Base-by-base conservation (phyloP, 2,888 invertebrate species). In the Pandemis corylana region DNA sequence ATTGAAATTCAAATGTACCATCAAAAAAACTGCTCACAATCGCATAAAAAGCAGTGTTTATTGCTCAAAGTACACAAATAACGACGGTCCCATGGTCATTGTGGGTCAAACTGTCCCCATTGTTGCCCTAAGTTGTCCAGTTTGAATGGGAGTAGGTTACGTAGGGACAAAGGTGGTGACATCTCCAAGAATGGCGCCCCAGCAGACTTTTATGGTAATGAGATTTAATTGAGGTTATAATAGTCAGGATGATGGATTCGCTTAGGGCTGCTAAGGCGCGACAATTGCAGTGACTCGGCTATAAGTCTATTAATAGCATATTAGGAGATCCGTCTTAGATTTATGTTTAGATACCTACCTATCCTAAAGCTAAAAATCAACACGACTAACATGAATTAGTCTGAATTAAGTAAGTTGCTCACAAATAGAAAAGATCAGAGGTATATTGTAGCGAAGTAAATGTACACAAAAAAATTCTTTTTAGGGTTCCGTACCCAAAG, bases 171-270 rank as follows among this genome's bases (percentile, higher is more conserved):
- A 94, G 92, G 94, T 94, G 94, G 90, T 92, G 94, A 94, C 94
- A 94, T 90, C 81, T 90, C 89, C 85, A 81, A 79, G 81, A 89
- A 90, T 88, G 84, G 90, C 85, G 81, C 84, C 82, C 87, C 88
- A 85, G 87, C 80, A 78, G 80, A 84, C 85, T 84, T 85, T 90
- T 93, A 94, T 94, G 93, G 82, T 90, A 94, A 94, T 94, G 86
- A 89, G 91, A 92, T 94, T 93, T 94, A 94, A 94, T 94, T 94
- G 94, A 94, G 94, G 93, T 91, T 93, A 93, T 94, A 94, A 94
- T 94, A 86, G 90, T 84, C 85, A 84, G 86, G 77, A 89, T 93
- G 93, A 93, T 93, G 85, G 82, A 93, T 93, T 81, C 80, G 79
- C 78, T 73, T 73, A 69, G 80, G 74, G 81, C 80, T 78, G 82